Evolutionary conservation across 2,888 invertebrate species (phyloP).

Genomic region (Drosophila nr. medialis): DNA sequence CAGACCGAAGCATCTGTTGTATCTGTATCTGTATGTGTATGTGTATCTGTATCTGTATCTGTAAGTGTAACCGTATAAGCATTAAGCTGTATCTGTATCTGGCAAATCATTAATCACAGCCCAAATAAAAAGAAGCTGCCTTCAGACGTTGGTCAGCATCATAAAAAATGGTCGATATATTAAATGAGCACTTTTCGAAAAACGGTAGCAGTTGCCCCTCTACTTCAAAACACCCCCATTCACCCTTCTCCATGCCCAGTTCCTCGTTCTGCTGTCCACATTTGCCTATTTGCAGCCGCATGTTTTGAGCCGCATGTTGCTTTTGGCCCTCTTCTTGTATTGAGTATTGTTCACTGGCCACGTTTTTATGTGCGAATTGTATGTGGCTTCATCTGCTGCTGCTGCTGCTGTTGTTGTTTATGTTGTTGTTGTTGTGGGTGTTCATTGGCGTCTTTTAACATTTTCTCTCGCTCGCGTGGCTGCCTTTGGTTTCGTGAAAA

Average conservation of each 20-base stretch:
- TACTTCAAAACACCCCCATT: conserved; percentile 7
- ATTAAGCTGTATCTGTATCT: conserved; percentile 30
- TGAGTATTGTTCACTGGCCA: conserved; percentile 26
- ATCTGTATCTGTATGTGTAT: conserved; percentile 20
- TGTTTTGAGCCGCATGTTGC: conserved; percentile 33
- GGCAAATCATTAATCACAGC: conserved; percentile 66
- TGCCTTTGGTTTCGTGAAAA: conserved; percentile 81
- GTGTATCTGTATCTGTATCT: conserved; percentile 14
- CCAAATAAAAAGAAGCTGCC: conserved; percentile 67
- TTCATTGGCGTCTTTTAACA: conserved; percentile 29
- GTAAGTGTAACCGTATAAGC: conserved; percentile 6
- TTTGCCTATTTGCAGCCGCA: conserved; percentile 44
- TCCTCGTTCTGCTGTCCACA: conserved; percentile 9
- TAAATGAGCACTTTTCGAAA: conserved; percentile 33
- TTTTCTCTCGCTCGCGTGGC: conserved; percentile 66
- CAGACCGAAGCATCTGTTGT: conserved; percentile 39
- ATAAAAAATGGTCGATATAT: conserved; percentile 52
- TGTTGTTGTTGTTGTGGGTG: conserved; percentile 16
- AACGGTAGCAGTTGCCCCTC: conserved; percentile 55
- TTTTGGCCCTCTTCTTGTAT: conserved; percentile 23
- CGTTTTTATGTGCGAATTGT: conserved; percentile 68
- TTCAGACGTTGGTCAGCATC: conserved; percentile 61
- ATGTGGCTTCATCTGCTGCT: conserved; percentile 46
- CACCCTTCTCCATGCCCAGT: not conserved
- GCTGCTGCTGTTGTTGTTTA: not conserved